These are phyloP conservation scores for Pomatostomus ruficeps DNA, from an alignment of 2,113 vertebrate species.

Conservation along the genomic window DNA sequence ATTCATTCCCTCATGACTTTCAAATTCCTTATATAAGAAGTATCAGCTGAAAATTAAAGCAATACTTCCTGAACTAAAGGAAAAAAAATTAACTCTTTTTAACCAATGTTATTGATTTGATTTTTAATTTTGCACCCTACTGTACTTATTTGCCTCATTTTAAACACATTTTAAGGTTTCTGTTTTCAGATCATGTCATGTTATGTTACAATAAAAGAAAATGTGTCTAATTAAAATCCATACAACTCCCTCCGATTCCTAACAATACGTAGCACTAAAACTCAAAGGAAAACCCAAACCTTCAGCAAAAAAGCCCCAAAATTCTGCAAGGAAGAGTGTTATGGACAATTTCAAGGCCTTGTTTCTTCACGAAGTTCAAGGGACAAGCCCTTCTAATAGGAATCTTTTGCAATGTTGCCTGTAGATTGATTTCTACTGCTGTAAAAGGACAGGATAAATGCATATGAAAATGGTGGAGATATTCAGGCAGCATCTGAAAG, in stretches of 20 bases:
- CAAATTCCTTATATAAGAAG: not conserved
- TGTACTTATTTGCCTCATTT: not conserved
- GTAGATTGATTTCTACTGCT: not conserved
- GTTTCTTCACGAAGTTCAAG: not conserved
- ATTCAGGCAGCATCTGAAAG: not conserved
- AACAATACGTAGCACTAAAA: not conserved
- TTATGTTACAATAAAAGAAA: not conserved
- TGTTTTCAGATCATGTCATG: not conserved
- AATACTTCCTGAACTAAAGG: not conserved
- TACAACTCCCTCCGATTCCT: not conserved
- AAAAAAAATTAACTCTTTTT: not conserved
- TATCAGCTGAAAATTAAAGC: not conserved
- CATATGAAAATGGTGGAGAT: not conserved
- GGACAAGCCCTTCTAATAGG: not conserved
- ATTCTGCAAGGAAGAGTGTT: not conserved
- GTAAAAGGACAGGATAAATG: not conserved
- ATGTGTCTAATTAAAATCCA: not conserved
- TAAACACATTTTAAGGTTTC: not conserved
- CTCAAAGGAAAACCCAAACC: not conserved
- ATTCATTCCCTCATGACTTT: not conserved
- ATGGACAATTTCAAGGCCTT: not conserved
- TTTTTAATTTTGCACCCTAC: not conserved
- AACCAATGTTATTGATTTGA: not conserved
- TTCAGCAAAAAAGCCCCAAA: not conserved
- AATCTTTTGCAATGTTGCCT: not conserved